phyloP scores from a whole-genome alignment of 1,140 invertebrate species.

The Andricus grossulariae region DNA sequence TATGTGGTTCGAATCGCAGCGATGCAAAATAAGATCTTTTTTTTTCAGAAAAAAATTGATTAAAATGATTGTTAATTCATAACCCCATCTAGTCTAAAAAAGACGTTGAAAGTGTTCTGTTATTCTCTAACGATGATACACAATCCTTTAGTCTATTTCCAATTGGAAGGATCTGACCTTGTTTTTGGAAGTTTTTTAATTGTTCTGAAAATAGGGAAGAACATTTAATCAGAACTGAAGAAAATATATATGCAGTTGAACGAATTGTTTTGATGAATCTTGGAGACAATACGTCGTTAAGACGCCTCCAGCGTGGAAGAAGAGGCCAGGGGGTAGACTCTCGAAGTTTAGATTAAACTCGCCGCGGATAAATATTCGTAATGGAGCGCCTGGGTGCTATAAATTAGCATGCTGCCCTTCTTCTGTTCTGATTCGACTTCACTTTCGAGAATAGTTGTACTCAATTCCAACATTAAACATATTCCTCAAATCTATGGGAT shows the following conservation, averaged over 20 bases:
- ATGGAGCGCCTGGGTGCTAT: conserved; percentile 76
- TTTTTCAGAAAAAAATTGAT: too few species aligned
- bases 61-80: too few species aligned
- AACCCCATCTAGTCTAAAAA: too few species aligned
- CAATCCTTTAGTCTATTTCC: too few species aligned
- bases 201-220: not conserved
- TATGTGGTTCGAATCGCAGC: too few species aligned
- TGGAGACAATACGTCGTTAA: conserved; percentile 75
- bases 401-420: conserved; percentile 74
- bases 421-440: conserved; percentile 60
- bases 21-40: too few species aligned
- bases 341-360: conserved; percentile 77
- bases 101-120: too few species aligned
- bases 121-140: too few species aligned
- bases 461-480: not conserved
- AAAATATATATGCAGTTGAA: conserved; percentile 48
- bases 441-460: conserved; percentile 53
- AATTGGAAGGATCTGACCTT: too few species aligned
- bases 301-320: conserved; percentile 59
- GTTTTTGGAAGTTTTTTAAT: not conserved
- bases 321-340: conserved; percentile 59
- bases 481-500: too few species aligned
- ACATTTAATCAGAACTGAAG: conserved; percentile 2
- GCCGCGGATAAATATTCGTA: conserved; percentile 77
- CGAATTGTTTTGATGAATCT: conserved; percentile 75